These are phyloP conservation scores for Ianthella basta DNA, from an alignment of 37 sponge, comb jelly and placozoan genomes.

Conservation along the genomic window DNA sequence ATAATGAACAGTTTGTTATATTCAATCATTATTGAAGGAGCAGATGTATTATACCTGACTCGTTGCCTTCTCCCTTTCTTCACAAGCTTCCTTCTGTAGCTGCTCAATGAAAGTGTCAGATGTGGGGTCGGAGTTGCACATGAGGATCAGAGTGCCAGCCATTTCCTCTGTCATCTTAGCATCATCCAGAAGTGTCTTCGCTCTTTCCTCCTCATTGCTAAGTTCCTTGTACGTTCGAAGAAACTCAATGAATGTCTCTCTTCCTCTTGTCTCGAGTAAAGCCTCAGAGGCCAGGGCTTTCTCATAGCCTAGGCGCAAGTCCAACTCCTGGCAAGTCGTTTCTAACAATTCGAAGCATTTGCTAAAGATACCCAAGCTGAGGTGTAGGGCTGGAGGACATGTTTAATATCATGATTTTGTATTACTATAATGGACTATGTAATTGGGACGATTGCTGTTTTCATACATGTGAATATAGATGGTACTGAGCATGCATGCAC, in stretches of 20 bases:
- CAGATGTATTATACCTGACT: too few species aligned
- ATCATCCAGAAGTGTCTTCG: background rate
- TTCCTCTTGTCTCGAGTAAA: background rate
- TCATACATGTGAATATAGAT: too few species aligned
- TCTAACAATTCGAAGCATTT: constrained; percentile 37
- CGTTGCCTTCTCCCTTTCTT: background rate
- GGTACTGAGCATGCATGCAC: too few species aligned
- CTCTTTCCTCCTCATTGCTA: background rate
- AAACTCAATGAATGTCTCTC: background rate
- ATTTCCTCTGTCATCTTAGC: background rate
- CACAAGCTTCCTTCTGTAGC: background rate
- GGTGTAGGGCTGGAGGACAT: constrained; percentile 57
- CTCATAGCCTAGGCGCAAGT: background rate
- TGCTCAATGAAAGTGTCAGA: background rate
- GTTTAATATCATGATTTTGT: too few species aligned
- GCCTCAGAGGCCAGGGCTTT: background rate
- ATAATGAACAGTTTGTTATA: too few species aligned
- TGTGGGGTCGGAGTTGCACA: background rate
- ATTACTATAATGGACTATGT: too few species aligned
- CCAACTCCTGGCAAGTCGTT: constrained; percentile 38
- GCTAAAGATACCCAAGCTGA: constrained; percentile 48
- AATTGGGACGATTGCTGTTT: too few species aligned
- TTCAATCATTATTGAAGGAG: background rate
- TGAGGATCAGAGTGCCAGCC: background rate
- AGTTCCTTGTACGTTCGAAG: background rate